Base-by-base conservation (phyloP, 2,113 vertebrate genomes). In the Sceloporus tristichus region DNA sequence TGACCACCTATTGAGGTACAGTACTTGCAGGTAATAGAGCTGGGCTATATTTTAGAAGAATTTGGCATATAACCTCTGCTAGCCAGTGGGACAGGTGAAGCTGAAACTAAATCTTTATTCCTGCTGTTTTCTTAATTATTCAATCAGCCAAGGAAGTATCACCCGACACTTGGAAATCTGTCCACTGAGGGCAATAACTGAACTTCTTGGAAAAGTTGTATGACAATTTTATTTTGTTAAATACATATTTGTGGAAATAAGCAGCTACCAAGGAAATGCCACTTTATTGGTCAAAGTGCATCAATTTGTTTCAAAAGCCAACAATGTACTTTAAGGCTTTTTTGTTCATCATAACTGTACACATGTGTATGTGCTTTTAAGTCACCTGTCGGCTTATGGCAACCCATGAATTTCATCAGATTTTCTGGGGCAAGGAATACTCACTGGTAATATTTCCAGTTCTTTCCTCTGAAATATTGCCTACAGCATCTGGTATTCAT, bases 1-100 rank as follows among this genome's bases (percentile, higher is more conserved):
- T 79, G 86, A 56, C 23, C 80, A 65, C 76, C 75, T 84, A 88
- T 68, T 5, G 18, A 86, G 91, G 82, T 0, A 6, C 1, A 91
- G 82, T 0, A 6, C 1, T 0, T 8, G 19, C 0, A 70, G 65
- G 86, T 86, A 92, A 88, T 79, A 90, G 76, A 90, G 79, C 73
- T 0, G 0, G 59, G 90, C 85, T 86, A 85, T 93, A 92, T 95
- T 94, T 95, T 92, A 94, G 82, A 87, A 87, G 1, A 2, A 5
- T 87, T 92, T 94, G 91, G 92, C n/a, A 65, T 92, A 90, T 92
- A 85, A 94, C 90, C 92, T 90, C 91, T 56, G 82, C 74, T 90
- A 93, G 89, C 81, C 82, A 88, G 56, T 0, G 27, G 70, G 65
- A 9, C 14, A 54, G 70, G 25, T 42, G 27, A 25, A 1, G 40